phyloP scores from a whole-genome alignment of 2,113 vertebrate species.

The Thalassarche chlororhynchos region DNA sequence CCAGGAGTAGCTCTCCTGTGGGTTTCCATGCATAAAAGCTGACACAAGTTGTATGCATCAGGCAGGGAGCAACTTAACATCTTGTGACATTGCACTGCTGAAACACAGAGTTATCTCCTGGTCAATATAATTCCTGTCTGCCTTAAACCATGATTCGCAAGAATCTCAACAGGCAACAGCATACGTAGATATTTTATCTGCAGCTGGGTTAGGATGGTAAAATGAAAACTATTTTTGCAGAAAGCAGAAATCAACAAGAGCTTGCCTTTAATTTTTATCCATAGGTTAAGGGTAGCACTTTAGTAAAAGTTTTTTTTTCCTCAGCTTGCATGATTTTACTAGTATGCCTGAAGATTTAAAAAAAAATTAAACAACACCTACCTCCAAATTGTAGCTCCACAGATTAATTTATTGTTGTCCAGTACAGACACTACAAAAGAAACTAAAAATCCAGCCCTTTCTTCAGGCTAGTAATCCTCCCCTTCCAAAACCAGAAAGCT shows the following conservation, averaged over 20 bases:
- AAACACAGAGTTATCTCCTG: neutral
- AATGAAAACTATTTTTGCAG: neutral
- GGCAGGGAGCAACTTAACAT: neutral
- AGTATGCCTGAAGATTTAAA: neutral
- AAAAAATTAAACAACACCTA: neutral
- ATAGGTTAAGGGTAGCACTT: neutral
- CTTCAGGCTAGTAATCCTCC: neutral
- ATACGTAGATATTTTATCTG: neutral
- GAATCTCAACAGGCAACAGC: neutral
- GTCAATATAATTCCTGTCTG: neutral
- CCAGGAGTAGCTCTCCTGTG: neutral
- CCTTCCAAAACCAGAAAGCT: neutral
- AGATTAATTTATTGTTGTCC: neutral
- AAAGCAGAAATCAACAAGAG: neutral
- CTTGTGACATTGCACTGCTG: neutral
- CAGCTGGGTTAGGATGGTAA: neutral
- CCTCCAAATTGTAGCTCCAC: neutral
- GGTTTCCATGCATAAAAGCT: neutral
- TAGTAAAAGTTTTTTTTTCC: neutral
- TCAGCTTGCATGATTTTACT: neutral
- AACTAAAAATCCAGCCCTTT: neutral
- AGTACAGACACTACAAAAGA: neutral
- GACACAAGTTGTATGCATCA: neutral
- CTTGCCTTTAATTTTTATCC: neutral
- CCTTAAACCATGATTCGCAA: neutral